Evolutionary conservation across 2,888 invertebrate species (phyloP).

Genomic region (Platycheirus rosarum): DNA sequence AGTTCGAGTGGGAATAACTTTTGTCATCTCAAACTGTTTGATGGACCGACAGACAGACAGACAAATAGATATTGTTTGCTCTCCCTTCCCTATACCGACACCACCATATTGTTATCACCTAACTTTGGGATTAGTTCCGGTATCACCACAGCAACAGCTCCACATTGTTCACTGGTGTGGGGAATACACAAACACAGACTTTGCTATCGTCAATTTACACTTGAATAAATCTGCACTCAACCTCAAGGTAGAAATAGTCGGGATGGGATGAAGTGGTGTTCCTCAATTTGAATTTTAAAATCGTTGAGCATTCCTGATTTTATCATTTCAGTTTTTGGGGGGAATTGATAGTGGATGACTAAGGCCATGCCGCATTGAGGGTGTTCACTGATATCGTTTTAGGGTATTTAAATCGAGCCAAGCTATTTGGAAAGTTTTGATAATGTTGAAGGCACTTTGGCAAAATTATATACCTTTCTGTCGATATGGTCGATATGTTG

Average conservation of each 20-base stretch:
- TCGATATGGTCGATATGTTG: no score
- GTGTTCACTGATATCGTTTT: constrained; percentile 38
- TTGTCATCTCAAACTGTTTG: constrained; percentile 52
- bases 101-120: constrained; percentile 37
- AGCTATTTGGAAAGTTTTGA: not conserved
- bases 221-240: constrained; percentile 58
- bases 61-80: constrained; percentile 3
- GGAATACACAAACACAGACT: constrained; percentile 32
- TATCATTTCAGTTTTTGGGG: constrained; percentile 30
- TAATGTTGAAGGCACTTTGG: not conserved
- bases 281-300: not conserved
- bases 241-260: constrained; percentile 44
- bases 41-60: constrained; percentile 32
- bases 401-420: constrained; percentile 11
- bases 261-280: constrained; percentile 26
- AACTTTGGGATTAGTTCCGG: constrained; percentile 29
- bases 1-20: constrained; percentile 30
- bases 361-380: constrained; percentile 20
- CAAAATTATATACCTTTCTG: constrained; percentile 10
- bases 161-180: constrained; percentile 24
- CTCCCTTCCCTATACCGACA: not conserved
- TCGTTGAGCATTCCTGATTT: constrained; percentile 34
- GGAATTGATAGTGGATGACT: no score
- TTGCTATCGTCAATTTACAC: constrained; percentile 63
- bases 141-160: constrained; percentile 30